phyloP scores from a whole-genome alignment of 2,797 vertebrate genomes.

The Pitangus sulphuratus region DNA sequence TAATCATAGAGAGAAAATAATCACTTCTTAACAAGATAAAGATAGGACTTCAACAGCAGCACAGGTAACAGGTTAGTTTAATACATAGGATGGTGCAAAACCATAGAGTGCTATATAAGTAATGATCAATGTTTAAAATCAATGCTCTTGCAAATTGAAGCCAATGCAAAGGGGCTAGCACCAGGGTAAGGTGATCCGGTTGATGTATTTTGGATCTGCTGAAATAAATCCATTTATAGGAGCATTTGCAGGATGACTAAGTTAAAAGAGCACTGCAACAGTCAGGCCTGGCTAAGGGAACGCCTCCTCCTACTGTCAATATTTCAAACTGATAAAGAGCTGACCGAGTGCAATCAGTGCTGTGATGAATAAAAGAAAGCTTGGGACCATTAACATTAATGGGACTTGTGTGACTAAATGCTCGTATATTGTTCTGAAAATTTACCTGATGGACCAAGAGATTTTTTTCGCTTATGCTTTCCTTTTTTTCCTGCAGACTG shows the following conservation, averaged over 20 bases:
- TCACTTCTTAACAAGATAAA: background rate
- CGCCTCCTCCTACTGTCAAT: slow-evolving; percentile 46
- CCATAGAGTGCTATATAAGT: background rate
- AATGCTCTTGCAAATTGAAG: slow-evolving; percentile 55
- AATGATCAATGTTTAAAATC: slow-evolving; percentile 53
- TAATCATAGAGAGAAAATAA: background rate
- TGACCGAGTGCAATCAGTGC: slow-evolving; percentile 60
- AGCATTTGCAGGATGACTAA: slow-evolving; percentile 60
- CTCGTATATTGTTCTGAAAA: slow-evolving; percentile 17
- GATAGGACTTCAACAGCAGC: background rate
- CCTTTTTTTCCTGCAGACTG: background rate
- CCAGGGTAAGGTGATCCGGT: slow-evolving; percentile 37
- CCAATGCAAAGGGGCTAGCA: slow-evolving; percentile 34
- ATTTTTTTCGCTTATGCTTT: background rate
- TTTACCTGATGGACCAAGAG: background rate
- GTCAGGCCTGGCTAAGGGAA: slow-evolving; percentile 43
- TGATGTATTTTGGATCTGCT: slow-evolving; percentile 66
- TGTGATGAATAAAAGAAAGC: slow-evolving; percentile 67
- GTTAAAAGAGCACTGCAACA: slow-evolving; percentile 62
- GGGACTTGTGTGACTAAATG: slow-evolving; percentile 50
- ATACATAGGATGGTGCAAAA: slow-evolving; percentile 32
- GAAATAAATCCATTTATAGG: slow-evolving; percentile 69
- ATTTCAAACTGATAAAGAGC: slow-evolving; percentile 71
- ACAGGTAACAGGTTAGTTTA: slow-evolving; percentile 6
- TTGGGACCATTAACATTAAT: slow-evolving; percentile 66